A percentile compares a stretch with the other conserved stretches of the same genome.
Conservation (phyloP, 2,888 invertebrate genomes). For the Tachystola acroxantha region DNA sequence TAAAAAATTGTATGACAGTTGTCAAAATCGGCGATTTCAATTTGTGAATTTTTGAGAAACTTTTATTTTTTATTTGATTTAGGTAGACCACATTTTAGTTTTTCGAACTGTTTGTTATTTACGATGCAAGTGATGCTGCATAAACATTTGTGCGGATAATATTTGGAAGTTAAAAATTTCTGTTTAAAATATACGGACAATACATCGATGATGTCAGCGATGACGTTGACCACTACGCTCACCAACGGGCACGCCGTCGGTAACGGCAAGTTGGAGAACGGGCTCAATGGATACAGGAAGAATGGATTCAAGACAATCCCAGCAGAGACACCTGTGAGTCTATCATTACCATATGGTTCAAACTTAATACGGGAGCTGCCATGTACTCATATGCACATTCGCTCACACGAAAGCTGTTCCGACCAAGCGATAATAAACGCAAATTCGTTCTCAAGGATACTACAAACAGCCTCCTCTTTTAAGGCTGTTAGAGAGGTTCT, state of each 20-base stretch:
- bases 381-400: too few species aligned
- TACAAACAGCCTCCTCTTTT: neutral
- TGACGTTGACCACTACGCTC: conserved; percentile 62
- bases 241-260: conserved; percentile 53
- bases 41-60: neutral
- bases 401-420: neutral
- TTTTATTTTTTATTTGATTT: conserved; percentile 2
- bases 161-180: neutral
- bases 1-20: conserved; percentile 5
- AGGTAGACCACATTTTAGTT: neutral
- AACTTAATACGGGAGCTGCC: too few species aligned
- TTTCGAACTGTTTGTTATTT: conserved; percentile 3
- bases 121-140: conserved; percentile 20
- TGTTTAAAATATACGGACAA: conserved; percentile 10
- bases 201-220: conserved; percentile 40
- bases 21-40: conserved; percentile 3
- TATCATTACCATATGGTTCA: neutral
- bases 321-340: conserved; percentile 47
- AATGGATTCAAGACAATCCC: conserved; percentile 54
- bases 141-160: neutral
- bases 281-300: conserved; percentile 56
- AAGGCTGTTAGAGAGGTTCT: too few species aligned
- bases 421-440: neutral
- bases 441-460: neutral
- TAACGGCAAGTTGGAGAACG: conserved; percentile 48